Evolutionary conservation across 2,113 vertebrate genomes (phyloP), one percentile per base, ranked within the genome.

Genomic region (Cnemophilus loriae): DNA sequence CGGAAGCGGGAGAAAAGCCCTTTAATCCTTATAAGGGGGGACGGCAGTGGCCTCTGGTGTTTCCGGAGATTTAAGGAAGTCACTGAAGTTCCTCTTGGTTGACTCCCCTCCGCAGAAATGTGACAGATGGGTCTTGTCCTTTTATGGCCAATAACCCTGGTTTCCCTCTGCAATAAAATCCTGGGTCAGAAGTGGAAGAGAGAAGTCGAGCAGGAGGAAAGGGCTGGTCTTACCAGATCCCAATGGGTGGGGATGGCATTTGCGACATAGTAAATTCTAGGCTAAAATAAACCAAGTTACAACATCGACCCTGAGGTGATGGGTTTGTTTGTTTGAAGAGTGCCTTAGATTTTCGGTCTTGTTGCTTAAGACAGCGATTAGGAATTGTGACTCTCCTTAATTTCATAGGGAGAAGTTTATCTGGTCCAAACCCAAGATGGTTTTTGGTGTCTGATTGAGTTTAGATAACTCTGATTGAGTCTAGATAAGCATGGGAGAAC

Each of bases 81-180:
- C 23, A 4, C 84, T 87, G 33, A 75, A 88, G 90, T 97, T 96
- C 93, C 94, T 61, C 61, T 63, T 95, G 1, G 24, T 35, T 85
- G 74, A 87, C 64, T 97, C 53, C 12, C 44, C 95, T 95, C 95
- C 7, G 21, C 93, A 97, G 94, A 97, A 92, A 93, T 96, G 91
- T 90, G 81, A 63, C 92, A 81, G 84, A 94, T 93, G 71, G 95
- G 86, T 74, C 96, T 97, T 97, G 97, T 97, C 98, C 98, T 98
- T 98, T 97, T 98, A 98, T 98, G 98, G 98, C 93, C 85, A 97
- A 69, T 86, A 97, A 82, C 41, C 27, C 78, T 91, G 55, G 23
- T 90, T 97, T 90, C 75, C 70, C 73, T 85, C 91, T 76, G 79
- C 86, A 69, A 30, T 87, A 87, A 95, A 95, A 97, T 49, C 16